A percentile compares a stretch with the other conserved stretches of the same genome.
phyloP scores from a whole-genome alignment of 1,140 invertebrate species.

The Heliothis virescens region DNA sequence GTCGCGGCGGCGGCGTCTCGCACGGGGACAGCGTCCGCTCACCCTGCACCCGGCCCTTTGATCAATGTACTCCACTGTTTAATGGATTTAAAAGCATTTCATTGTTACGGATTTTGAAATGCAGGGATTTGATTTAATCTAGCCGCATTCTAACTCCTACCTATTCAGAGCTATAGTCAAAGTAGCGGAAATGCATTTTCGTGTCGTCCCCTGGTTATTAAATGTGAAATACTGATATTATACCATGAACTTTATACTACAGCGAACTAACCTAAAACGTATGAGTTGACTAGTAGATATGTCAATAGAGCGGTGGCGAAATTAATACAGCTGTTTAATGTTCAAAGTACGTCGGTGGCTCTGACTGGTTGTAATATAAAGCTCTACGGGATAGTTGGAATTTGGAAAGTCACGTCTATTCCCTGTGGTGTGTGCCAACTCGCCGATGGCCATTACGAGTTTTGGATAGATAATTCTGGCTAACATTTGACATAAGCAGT shows the following conservation, averaged over 20 bases:
- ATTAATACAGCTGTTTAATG: conserved; percentile 47
- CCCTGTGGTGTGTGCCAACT: conserved; percentile 50
- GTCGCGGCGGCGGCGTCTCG: conserved; percentile 48
- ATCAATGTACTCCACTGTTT: conserved; percentile 71
- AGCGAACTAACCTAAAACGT: neutral
- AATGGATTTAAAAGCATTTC: conserved; percentile 83
- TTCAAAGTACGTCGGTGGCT: conserved; percentile 40
- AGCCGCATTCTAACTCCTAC: conserved; percentile 47
- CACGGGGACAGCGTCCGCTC: conserved; percentile 56
- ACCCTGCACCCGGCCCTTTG: conserved; percentile 70
- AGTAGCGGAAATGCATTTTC: neutral
- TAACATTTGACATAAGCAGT: conserved; percentile 41
- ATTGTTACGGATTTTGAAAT: conserved; percentile 72
- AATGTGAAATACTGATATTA: conserved; percentile 6
- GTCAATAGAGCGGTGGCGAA: conserved; percentile 30
- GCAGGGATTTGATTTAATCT: conserved; percentile 51
- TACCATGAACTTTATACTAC: neutral
- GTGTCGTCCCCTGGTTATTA: conserved; percentile 3
- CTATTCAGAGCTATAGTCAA: conserved; percentile 6
- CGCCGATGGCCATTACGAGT: conserved; percentile 51
- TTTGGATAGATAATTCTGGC: conserved; percentile 46
- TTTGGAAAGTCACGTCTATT: conserved; percentile 53
- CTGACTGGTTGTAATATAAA: conserved; percentile 39
- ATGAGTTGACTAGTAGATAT: neutral
- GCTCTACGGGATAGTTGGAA: conserved; percentile 43